Conservation (phyloP, 2,888 invertebrate genomes). For the Stenolophus ochropezus region DNA sequence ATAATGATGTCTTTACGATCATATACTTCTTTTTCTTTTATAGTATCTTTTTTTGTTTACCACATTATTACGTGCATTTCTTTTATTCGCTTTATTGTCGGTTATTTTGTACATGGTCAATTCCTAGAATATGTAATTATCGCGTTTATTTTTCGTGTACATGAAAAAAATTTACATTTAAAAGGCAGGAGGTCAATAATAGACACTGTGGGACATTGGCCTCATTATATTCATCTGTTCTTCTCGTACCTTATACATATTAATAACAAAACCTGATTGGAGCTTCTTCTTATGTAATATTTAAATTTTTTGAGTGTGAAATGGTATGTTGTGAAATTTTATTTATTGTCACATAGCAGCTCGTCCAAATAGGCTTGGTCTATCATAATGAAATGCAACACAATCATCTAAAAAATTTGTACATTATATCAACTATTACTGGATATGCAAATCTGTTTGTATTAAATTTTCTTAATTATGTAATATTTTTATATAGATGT, state of each 20-base stretch:
- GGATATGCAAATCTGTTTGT: too few species aligned
- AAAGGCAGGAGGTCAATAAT: not conserved
- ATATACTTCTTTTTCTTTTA: too few species aligned
- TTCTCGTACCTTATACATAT: not conserved
- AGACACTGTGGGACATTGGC: not conserved
- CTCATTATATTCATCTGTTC: not conserved
- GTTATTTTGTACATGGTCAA: not conserved
- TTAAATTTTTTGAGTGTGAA: not conserved
- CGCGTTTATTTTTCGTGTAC: not conserved
- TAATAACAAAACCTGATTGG: not conserved
- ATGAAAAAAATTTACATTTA: not conserved
- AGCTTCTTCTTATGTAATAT: not conserved
- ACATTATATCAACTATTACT: too few species aligned
- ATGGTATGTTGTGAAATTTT: not conserved
- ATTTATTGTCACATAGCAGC: not conserved
- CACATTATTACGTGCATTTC: too few species aligned
- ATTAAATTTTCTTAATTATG: too few species aligned
- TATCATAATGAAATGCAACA: too few species aligned
- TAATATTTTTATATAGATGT: too few species aligned
- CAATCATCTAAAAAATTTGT: too few species aligned
- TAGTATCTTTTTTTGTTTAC: too few species aligned
- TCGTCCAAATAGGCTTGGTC: not conserved
- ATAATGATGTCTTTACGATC: too few species aligned
- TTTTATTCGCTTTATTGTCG: not conserved
- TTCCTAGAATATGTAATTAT: not conserved